Conservation (phyloP, 2,888 invertebrate species). For the Helobdella robusta region DNA sequence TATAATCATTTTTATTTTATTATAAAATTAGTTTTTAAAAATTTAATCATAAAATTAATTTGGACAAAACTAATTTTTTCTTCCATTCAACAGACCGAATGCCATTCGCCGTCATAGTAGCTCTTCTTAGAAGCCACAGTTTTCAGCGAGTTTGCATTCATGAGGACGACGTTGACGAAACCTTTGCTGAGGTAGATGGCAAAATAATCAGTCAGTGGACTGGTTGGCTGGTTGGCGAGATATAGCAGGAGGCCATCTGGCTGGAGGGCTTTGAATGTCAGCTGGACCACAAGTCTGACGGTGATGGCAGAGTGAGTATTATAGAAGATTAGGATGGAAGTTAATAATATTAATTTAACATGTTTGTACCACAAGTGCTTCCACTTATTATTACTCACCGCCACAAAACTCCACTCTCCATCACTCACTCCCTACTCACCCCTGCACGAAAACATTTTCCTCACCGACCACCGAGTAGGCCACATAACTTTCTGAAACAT, state of each 20-base stretch:
- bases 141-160: slow-evolving; percentile 22
- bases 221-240: slow-evolving; percentile 26
- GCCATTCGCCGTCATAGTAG: slow-evolving; percentile 37
- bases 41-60: not conserved
- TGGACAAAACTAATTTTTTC: not conserved
- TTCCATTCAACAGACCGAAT: slow-evolving; percentile 30
- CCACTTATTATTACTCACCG: not conserved
- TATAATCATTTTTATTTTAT: not conserved
- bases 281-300: slow-evolving; percentile 35
- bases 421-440: not conserved
- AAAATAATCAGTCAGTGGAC: slow-evolving; percentile 32
- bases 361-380: not conserved
- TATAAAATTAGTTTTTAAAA: not conserved
- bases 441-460: slow-evolving; percentile 10
- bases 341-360: not conserved
- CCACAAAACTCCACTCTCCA: not conserved
- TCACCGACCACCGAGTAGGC: slow-evolving; percentile 10
- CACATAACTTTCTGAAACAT: slow-evolving; percentile 29
- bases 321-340: not conserved
- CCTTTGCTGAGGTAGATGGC: slow-evolving; percentile 34
- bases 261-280: slow-evolving; percentile 36
- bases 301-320: slow-evolving; percentile 8
- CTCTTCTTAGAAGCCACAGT: slow-evolving; percentile 27
- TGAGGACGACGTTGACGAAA: slow-evolving; percentile 29
- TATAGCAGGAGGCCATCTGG: slow-evolving; percentile 35